These are phyloP conservation scores for Caenorhabditis sp. DNA, from an alignment of 2,888 invertebrate genomes.

Conservation along the genomic window DNA sequence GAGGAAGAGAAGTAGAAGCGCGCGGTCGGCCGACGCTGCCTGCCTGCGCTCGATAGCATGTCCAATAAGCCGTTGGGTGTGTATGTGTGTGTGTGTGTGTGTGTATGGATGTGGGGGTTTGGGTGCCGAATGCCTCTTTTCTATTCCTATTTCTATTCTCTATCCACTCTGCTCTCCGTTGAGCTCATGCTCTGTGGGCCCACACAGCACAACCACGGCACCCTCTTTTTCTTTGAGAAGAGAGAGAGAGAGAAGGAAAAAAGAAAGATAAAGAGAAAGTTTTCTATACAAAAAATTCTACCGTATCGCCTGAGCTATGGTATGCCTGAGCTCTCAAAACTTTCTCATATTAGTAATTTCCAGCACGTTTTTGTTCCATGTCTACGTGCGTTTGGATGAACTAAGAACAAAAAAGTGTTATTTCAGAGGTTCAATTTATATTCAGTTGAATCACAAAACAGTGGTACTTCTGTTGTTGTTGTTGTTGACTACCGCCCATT, in stretches of 20 bases:
- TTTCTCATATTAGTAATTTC: no score
- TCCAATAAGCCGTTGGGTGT: slow-evolving; percentile 49
- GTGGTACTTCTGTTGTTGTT: no score
- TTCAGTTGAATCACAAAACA: no score
- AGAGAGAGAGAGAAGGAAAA: slow-evolving; percentile 1
- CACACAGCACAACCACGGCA: background rate
- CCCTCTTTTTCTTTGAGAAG: slow-evolving; percentile 1
- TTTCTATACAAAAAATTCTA: slow-evolving; percentile 34
- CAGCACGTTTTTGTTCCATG: no score
- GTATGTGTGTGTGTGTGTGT: slow-evolving; percentile 4
- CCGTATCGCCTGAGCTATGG: no score
- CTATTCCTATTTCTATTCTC: slow-evolving; percentile 26
- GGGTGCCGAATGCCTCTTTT: slow-evolving; percentile 8
- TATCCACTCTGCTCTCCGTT: no score
- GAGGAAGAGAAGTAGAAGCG: slow-evolving; percentile 5
- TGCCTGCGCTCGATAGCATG: slow-evolving; percentile 44
- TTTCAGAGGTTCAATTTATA: no score
- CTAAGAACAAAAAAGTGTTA: no score
- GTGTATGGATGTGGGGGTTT: slow-evolving; percentile 2
- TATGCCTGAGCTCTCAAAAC: no score
- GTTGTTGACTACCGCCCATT: no score
- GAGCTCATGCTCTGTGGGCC: slow-evolving; percentile 13
- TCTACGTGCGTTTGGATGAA: no score
- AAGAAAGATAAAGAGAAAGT: slow-evolving; percentile 5
- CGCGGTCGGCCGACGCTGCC: slow-evolving; percentile 24